phyloP scores from a whole-genome alignment of 2,113 vertebrate species.

The Hystrix brachyura region DNA sequence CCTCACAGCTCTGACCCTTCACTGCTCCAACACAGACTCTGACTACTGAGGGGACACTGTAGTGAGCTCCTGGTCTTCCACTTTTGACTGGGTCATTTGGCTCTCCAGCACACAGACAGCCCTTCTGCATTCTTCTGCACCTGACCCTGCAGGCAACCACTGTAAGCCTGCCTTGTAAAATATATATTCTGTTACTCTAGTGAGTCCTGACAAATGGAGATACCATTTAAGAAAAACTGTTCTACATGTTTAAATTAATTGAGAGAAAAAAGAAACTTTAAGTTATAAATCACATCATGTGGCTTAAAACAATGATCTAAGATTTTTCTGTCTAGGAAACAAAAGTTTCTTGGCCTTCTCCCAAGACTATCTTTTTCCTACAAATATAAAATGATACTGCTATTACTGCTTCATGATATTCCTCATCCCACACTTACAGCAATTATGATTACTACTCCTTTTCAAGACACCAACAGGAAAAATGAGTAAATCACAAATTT shows the following conservation, averaged over 20 bases:
- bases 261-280: background rate
- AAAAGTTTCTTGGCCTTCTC: background rate
- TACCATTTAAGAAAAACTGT: background rate
- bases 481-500: background rate
- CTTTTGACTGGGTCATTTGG: background rate
- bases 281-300: background rate
- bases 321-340: background rate
- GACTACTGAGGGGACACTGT: background rate
- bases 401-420: background rate
- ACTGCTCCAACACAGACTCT: background rate
- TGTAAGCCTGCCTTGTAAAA: background rate
- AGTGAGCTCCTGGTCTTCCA: background rate
- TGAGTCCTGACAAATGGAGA: background rate
- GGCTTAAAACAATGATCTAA: background rate
- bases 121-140: background rate
- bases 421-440: background rate
- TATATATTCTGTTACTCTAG: background rate
- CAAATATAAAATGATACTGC: background rate
- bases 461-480: background rate
- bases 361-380: background rate
- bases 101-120: background rate
- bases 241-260: slow-evolving; percentile 33
- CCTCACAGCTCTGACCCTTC: background rate
- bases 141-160: background rate
- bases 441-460: background rate